phyloP scores from a whole-genome alignment of 2,888 invertebrate genomes.

The Chymomyza procnemis region DNA sequence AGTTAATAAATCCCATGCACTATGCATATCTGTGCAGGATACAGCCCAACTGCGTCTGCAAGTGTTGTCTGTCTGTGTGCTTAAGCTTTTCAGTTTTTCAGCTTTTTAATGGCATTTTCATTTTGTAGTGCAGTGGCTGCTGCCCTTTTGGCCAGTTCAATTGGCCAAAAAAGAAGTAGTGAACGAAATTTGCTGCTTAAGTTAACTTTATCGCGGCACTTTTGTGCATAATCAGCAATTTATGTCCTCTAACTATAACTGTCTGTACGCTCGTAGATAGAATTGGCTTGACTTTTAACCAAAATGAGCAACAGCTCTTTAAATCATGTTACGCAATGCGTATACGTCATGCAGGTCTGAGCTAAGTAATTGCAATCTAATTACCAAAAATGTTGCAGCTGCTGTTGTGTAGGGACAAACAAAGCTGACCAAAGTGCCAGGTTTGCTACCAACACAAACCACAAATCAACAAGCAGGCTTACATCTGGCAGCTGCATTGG shows the following conservation, averaged over 20 bases:
- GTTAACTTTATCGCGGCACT: conserved; percentile 6
- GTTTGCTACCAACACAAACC: background rate
- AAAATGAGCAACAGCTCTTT: background rate
- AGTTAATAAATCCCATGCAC: conserved; percentile 33
- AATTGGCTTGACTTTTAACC: background rate
- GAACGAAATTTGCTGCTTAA: conserved; percentile 1
- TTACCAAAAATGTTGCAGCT: conserved; percentile 24
- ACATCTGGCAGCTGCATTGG: conserved; percentile 1
- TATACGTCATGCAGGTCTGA: conserved; percentile 11
- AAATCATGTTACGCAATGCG: conserved; percentile 4
- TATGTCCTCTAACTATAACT: conserved; percentile 2
- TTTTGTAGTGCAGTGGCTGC: background rate
- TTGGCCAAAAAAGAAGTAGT: conserved; percentile 14
- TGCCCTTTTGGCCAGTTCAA: conserved; percentile 12
- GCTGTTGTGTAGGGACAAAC: background rate
- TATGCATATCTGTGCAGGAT: conserved; percentile 12
- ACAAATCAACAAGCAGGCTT: background rate
- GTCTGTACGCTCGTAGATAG: background rate
- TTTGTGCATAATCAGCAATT: conserved; percentile 17
- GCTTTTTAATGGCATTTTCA: background rate
- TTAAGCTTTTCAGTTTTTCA: conserved; percentile 1
- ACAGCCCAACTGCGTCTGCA: conserved; percentile 1
- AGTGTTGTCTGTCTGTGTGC: background rate
- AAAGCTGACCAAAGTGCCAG: background rate
- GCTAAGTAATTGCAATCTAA: conserved; percentile 29